phyloP scores from a whole-genome alignment of 2,797 vertebrate species.

The Neosilurus hyrtlii region DNA sequence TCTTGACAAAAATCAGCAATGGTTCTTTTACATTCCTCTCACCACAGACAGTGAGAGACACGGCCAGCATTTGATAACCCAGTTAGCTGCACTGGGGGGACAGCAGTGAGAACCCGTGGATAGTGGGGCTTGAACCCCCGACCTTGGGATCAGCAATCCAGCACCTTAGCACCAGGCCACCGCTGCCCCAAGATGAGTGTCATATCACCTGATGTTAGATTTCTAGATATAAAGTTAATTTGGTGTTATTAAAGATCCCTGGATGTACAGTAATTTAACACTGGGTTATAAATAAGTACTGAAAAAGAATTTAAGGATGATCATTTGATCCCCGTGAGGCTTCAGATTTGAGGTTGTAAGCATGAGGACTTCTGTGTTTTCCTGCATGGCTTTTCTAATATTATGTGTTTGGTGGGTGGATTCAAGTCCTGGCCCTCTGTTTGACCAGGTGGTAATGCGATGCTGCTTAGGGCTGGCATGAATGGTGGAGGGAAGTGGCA shows the following conservation, averaged over 20 bases:
- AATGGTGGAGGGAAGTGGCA: conserved; percentile 47
- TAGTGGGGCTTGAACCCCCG: too few species aligned
- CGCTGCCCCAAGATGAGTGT: too few species aligned
- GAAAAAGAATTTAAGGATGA: not conserved
- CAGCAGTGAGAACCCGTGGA: too few species aligned
- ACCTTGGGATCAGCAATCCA: too few species aligned
- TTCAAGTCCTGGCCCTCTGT: conserved; percentile 12
- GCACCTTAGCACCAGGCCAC: too few species aligned
- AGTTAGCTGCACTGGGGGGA: too few species aligned
- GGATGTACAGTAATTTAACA: not conserved
- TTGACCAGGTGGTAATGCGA: conserved; percentile 48
- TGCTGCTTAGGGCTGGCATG: conserved; percentile 46
- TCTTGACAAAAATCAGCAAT: too few species aligned
- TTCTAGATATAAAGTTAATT: not conserved
- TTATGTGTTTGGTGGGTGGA: not conserved
- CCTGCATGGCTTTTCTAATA: not conserved
- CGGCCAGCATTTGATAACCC: too few species aligned
- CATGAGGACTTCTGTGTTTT: not conserved
- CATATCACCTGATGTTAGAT: not conserved
- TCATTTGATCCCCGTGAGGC: not conserved
- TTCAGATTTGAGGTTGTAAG: not conserved
- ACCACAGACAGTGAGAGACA: too few species aligned
- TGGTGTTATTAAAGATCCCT: not conserved
- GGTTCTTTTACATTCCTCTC: too few species aligned
- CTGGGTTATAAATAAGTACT: too few species aligned